These are phyloP conservation scores for Hermatobates lingyangjiaoensis DNA, from an alignment of 1,140 invertebrate species.

Conservation along the genomic window DNA sequence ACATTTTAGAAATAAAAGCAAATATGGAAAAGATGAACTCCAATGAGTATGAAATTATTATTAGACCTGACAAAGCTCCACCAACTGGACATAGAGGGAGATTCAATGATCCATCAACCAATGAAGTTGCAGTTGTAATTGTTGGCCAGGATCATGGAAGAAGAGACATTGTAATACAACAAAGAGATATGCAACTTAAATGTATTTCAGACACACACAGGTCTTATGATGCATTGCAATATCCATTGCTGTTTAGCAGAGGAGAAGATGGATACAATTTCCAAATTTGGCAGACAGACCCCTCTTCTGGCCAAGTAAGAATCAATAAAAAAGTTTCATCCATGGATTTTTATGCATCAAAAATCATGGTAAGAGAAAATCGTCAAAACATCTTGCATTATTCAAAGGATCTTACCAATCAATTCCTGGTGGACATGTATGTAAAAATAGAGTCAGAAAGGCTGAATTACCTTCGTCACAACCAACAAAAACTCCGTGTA, in stretches of 20 bases:
- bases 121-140: constrained; percentile 18
- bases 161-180: constrained; percentile 19
- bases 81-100: constrained; percentile 17
- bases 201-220: constrained; percentile 18
- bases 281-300: not conserved
- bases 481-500: not conserved
- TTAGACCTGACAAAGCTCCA: constrained; percentile 19
- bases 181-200: constrained; percentile 5
- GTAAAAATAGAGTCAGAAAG: constrained; percentile 2
- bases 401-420: constrained; percentile 21
- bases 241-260: constrained; percentile 22
- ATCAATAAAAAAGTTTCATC: constrained; percentile 12
- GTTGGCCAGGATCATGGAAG: constrained; percentile 17
- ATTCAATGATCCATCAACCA: constrained; percentile 18
- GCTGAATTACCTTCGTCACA: not conserved
- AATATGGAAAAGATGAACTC: constrained; percentile 18
- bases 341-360: constrained; percentile 23
- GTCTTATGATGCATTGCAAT: constrained; percentile 23
- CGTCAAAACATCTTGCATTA: not conserved
- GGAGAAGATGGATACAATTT: constrained; percentile 7
- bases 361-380: constrained; percentile 22
- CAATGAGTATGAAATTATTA: constrained; percentile 12
- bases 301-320: not conserved
- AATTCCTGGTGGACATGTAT: constrained; percentile 19
- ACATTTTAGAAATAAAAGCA: constrained; percentile 22